A percentile compares a stretch with the other conserved stretches of the same genome.
Conservation (phyloP, 2,888 invertebrate species). For the Laspeyria flexula region DNA sequence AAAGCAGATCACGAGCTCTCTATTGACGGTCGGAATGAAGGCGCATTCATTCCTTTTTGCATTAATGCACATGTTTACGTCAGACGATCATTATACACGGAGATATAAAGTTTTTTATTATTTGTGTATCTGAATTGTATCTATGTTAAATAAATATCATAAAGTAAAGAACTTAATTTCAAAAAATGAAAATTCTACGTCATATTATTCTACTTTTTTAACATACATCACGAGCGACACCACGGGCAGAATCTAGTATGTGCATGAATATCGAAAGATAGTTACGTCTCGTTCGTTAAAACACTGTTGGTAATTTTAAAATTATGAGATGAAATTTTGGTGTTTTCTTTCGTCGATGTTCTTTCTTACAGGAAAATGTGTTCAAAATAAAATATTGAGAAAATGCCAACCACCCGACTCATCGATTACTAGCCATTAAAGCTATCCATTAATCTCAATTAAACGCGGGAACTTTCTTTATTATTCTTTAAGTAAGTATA, state of each 20-base stretch:
- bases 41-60: slow-evolving; percentile 7
- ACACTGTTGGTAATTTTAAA: neutral
- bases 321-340: neutral
- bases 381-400: neutral
- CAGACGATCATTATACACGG: too few species aligned
- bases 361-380: slow-evolving; percentile 23
- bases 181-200: too few species aligned
- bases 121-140: too few species aligned
- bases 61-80: neutral
- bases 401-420: slow-evolving; percentile 5
- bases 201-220: too few species aligned
- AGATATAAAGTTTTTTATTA: too few species aligned
- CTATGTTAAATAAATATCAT: too few species aligned
- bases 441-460: slow-evolving; percentile 29
- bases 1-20: slow-evolving; percentile 40
- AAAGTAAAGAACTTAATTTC: too few species aligned
- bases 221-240: too few species aligned
- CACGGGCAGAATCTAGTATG: too few species aligned
- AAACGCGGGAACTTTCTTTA: slow-evolving; percentile 10
- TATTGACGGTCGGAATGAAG: slow-evolving; percentile 9
- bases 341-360: neutral
- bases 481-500: neutral
- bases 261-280: too few species aligned
- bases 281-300: too few species aligned
- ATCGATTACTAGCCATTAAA: slow-evolving; percentile 20